Base-by-base conservation (phyloP, 2,113 vertebrate genomes). In the Dipodomys spectabilis region DNA sequence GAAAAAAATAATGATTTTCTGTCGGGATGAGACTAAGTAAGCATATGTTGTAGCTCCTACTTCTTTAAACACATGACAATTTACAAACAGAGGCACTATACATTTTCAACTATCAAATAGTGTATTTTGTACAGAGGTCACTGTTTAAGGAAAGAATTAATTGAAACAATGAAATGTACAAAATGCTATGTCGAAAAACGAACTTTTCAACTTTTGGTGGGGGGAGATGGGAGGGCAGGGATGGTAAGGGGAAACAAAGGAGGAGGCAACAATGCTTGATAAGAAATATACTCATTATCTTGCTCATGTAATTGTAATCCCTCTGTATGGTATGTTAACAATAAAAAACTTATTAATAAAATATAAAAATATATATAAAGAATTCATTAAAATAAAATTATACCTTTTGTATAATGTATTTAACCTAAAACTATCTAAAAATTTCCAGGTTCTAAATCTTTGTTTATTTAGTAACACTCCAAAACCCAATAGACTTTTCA, bases 401-500 rank as follows among this genome's bases (percentile, higher is more conserved):
- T 6, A 53, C 65, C 6, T 75, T 67, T 39, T 87, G 22, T 10
- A n/a, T 20, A 25, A 88, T 82, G 1, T 72, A 20, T 67, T 79
- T 11, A 32, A 82, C 8, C 6, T 13, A 1, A 94, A 92, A 86
- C 11, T 86, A 4, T 57, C 10, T 1, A 53, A 67, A 23, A 19
- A 68, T 82, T 2, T 9, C 16, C 3, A 60, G 28, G 57, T 62
- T 80, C 13, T 80, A 67, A 32, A 71, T 12, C 71, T 1, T 6
- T 85, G 22, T 78, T 82, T 32, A n/a, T 64, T 92, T 22, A 82
- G 18, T 25, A 72, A 0, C 44, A 18, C 20, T 77, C 15, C 19
- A 73, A 93, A 73, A 62, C 23, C 57, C 93, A 88, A 7, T 71
- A 1, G 2, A 35, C 39, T 30, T 69, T 97, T 90, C 82, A 95